Evolutionary conservation across 2,113 vertebrate species (phyloP), one percentile per base, ranked within the genome.

Genomic region (Uropsilus gracilis): DNA sequence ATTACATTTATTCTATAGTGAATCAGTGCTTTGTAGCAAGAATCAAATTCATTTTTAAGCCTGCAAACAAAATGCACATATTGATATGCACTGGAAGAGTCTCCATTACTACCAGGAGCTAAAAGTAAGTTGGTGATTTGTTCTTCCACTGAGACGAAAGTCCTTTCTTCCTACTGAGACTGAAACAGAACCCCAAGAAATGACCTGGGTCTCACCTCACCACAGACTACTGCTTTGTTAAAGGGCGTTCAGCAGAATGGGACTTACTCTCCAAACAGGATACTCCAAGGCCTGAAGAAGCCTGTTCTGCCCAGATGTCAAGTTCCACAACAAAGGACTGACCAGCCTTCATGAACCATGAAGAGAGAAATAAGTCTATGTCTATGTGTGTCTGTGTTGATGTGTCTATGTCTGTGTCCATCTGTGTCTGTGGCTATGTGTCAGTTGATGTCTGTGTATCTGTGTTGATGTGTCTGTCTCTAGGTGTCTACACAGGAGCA

Each of bases 181-280:
- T 89, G 61, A 84, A 84, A 96, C n/a, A 34, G 0, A 7, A 18
- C 53, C 57, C 53, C n/a, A 80, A 83, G 77, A 94, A 91, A 57
- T 71, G 16, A 53, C 55, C 73, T 16, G 59, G 50, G 69, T 26
- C 20, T 50, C n/a, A 57, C 55, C 48, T 63, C 9, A 14, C 20
- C 39, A 37, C 48, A 76, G 48, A 37, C n/a, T 46, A 13, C 14
- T 26, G 85, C 59, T 91, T 48, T 77, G 22, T 76, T 50, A 68
- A 3, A 73, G 22, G 32, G 53, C 22, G 50, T 68, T 44, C 28
- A 66, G 73, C 48, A 53, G n/a, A 18, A 37, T 22, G 55, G 72
- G 34, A 17, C 34, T 37, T 14, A 73, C 6, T 24, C 22, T 66
- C 81, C 69, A 59, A 72, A 61, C 42, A 46, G 26, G 37, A 14